Evolutionary conservation across 64 coral and sea anemone species (phyloP).

Genomic region (Montipora efflorescens): DNA sequence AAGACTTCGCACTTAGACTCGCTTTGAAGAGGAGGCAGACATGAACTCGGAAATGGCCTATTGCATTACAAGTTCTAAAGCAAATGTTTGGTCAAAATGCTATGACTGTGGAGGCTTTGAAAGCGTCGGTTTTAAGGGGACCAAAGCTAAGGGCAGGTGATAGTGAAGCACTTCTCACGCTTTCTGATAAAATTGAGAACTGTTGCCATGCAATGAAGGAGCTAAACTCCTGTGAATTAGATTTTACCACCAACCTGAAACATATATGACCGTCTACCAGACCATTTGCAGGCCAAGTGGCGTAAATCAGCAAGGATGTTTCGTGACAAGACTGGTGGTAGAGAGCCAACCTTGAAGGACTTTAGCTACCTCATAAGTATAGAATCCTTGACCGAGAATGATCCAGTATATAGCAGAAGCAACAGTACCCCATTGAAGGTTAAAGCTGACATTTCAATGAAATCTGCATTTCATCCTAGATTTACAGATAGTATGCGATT

Average conservation of each 20-base stretch:
- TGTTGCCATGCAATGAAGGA: conserved; percentile 43
- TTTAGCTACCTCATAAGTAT: conserved; percentile 22
- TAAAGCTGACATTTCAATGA: too few species aligned
- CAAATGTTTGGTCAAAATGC: too few species aligned
- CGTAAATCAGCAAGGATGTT: too few species aligned
- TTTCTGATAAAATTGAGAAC: neutral
- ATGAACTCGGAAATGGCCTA: too few species aligned
- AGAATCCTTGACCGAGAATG: conserved; percentile 57
- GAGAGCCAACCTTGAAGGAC: conserved; percentile 14
- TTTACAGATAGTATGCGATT: neutral
- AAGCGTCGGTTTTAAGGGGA: too few species aligned
- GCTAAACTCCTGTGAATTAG: conserved; percentile 48
- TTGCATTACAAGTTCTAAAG: too few species aligned
- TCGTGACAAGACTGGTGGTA: conserved; percentile 15
- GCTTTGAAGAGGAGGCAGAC: neutral
- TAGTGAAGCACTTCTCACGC: too few species aligned
- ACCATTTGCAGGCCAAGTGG: too few species aligned
- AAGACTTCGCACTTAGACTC: conserved; percentile 52
- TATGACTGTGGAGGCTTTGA: too few species aligned
- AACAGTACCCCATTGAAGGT: neutral
- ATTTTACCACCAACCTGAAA: conserved; percentile 63
- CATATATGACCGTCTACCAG: too few species aligned
- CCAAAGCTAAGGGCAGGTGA: too few species aligned
- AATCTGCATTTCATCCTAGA: too few species aligned
- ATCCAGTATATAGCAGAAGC: conserved; percentile 48